Evolutionary conservation across 2,888 invertebrate genomes (phyloP).

Genomic region (Alviniconcha strummeri): DNA sequence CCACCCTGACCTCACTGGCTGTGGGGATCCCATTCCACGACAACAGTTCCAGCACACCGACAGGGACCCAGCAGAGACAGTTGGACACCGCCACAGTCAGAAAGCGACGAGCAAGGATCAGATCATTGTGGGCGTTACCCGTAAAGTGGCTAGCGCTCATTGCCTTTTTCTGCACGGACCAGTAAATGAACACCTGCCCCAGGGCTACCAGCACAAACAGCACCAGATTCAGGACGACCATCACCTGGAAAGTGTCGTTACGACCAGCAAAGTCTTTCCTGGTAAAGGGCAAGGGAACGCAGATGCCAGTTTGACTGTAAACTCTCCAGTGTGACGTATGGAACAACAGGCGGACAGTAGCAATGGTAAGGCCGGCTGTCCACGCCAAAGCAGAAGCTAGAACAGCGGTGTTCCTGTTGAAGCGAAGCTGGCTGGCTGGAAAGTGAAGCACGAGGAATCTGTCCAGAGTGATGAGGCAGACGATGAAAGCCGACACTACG

Average conservation of each 20-base stretch:
- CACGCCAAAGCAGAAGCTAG: conserved; percentile 53
- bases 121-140: not conserved
- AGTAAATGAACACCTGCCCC: conserved; percentile 67
- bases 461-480: conserved; percentile 42
- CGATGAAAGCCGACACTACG: conserved; percentile 34
- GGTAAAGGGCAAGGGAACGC: conserved; percentile 70
- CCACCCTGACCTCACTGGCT: not conserved
- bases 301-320: conserved; percentile 61
- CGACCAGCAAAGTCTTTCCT: conserved; percentile 61
- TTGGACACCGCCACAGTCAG: not conserved
- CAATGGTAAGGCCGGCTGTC: conserved; percentile 56
- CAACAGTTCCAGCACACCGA: not conserved
- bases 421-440: conserved; percentile 69
- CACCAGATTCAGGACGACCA: conserved; percentile 65
- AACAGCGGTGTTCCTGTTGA: conserved; percentile 53
- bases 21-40: not conserved
- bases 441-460: conserved; percentile 79
- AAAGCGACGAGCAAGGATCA: not conserved
- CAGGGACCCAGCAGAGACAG: not conserved
- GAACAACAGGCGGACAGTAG: conserved; percentile 63
- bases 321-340: conserved; percentile 53
- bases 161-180: conserved; percentile 40
- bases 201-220: conserved; percentile 63
- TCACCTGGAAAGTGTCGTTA: conserved; percentile 56
- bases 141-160: not conserved